Evolutionary conservation across 2,797 vertebrate genomes (phyloP).

Genomic region (Liasis olivaceus): DNA sequence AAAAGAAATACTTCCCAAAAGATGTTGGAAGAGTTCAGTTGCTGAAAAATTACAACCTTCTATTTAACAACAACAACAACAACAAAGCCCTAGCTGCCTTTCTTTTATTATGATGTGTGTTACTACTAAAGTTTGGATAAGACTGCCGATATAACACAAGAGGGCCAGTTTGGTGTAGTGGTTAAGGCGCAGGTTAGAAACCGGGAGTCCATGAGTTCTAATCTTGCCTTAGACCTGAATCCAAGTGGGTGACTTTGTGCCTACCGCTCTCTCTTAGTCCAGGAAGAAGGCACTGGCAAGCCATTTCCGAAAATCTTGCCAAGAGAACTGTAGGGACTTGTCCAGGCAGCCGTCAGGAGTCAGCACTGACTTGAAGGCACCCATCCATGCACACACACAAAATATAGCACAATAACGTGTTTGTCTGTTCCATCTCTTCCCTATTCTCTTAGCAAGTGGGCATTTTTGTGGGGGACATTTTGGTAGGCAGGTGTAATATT

Average conservation of each 20-base stretch:
- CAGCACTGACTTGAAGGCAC: not conserved
- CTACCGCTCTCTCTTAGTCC: not conserved
- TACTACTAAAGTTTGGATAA: not conserved
- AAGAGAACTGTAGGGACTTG: not conserved
- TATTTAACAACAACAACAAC: not conserved
- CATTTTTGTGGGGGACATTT: constrained; percentile 22
- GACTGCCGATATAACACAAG: not conserved
- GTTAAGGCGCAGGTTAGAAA: not conserved
- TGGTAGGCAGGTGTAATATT: constrained; percentile 60
- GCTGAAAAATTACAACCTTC: not conserved
- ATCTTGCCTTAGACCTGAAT: not conserved
- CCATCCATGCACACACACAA: not conserved
- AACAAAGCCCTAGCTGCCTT: not conserved
- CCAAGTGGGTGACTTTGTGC: not conserved
- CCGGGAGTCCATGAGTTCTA: not conserved
- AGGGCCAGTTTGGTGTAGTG: not conserved
- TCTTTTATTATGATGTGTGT: not conserved
- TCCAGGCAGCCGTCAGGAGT: not conserved
- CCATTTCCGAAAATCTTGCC: not conserved
- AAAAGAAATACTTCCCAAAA: not conserved
- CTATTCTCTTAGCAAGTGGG: not conserved
- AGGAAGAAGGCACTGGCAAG: not conserved
- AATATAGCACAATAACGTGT: not conserved
- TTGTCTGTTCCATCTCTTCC: not conserved
- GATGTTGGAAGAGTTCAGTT: not conserved